Base-by-base conservation (phyloP, 2,797 vertebrate genomes). In the Bradypus variegatus region DNA sequence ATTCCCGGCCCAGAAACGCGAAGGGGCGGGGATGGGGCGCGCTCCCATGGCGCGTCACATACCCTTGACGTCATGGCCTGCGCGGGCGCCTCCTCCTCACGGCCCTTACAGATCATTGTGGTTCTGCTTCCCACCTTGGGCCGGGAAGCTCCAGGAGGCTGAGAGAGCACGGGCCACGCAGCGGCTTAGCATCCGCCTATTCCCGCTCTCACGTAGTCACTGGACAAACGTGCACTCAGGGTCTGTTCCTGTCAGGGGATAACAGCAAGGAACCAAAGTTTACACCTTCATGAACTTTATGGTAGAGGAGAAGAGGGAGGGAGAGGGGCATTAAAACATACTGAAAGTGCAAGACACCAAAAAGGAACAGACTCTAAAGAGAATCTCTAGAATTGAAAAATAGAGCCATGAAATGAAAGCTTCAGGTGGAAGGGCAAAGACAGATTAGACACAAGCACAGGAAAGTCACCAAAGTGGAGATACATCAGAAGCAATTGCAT, bases 51-150 rank as follows among this genome's bases (percentile, higher is more conserved):
- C 36, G 48, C 92, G 93, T 95, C 95, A 96, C 94, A 92, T 82
- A 64, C 38, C 13, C 5, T 60, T 96, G 96, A 96, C 94, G 94
- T 96, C 96, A 96, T 36, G 81, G 33, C 5, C 65, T 31, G 48
- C 60, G 14, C 14, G 29, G 23, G 58, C 8, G 6, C n/a, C 41
- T 50, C 25, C 45, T 6, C 19, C 16, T 3, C 0, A 3, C 33
- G 15, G 14, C 3, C 0, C 0, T 29, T 2, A 15, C n/a, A 64
- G 23, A 62, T n/a, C 0, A 6, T 14, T 21, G 33, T 2, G 41
- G 58, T 4, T 7, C 3, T 21, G 23, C 21, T 6, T 9, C n/a
- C 67, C 67, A n/a, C 2, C 19, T 19, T 69, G 33, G 67, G n/a
- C 45, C 8, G 73, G 4, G 41, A 21, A 11, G 18, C 19, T 21